A percentile compares a stretch with the other conserved stretches of the same genome.
These are phyloP conservation scores for Turritopsis rubra DNA, from an alignment of 30 jellyfish, hydroid and myxozoan species.

Conservation along the genomic window DNA sequence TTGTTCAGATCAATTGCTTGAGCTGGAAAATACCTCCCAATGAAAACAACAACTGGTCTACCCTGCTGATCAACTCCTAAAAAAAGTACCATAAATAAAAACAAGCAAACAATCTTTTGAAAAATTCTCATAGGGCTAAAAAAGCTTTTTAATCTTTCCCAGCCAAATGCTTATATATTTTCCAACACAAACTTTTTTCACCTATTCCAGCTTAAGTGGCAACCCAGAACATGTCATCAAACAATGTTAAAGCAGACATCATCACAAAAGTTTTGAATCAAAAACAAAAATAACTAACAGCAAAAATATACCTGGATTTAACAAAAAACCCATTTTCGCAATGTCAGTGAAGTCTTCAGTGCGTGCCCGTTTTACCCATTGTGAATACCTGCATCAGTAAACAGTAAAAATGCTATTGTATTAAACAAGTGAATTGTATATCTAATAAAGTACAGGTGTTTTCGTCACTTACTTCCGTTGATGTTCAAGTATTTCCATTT, in stretches of 20 bases:
- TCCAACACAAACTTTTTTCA: no score
- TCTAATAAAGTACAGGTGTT: neutral
- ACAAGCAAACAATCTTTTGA: neutral
- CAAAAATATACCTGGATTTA: slow-evolving; percentile 66
- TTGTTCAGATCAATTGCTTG: slow-evolving; percentile 76
- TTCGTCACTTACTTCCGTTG: slow-evolving; percentile 68
- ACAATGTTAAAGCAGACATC: no score
- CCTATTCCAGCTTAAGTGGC: no score
- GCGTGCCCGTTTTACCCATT: slow-evolving; percentile 95
- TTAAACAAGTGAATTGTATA: neutral
- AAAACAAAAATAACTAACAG: no score
- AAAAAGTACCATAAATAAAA: neutral
- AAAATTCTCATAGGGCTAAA: neutral
- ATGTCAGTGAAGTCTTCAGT: slow-evolving; percentile 92
- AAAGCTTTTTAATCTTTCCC: no score
- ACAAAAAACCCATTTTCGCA: slow-evolving; percentile 69
- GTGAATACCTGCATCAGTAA: slow-evolving; percentile 66
- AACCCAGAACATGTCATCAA: no score
- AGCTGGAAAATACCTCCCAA: slow-evolving; percentile 89
- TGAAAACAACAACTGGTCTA: slow-evolving; percentile 88
- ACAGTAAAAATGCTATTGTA: neutral
- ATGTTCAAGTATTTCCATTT: slow-evolving; percentile 85
- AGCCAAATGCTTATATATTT: no score
- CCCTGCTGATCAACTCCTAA: slow-evolving; percentile 93
- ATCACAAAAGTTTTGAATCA: no score